Evolutionary conservation across 1,140 invertebrate genomes (phyloP).

Genomic region (Latrodectus geometricus): DNA sequence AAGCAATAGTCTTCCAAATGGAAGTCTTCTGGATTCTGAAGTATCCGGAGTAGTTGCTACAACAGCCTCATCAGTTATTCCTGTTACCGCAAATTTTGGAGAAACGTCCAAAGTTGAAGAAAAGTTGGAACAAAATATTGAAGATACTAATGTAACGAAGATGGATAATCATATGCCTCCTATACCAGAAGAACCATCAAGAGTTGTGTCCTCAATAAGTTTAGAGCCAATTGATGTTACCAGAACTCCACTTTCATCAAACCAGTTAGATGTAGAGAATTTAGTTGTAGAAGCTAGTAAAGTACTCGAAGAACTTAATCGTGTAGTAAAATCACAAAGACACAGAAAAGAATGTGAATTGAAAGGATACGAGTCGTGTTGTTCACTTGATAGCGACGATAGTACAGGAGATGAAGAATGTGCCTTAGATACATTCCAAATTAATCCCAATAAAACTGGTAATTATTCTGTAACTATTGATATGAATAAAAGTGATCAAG

Average conservation of each 20-base stretch:
- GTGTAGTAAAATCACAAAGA: conserved; percentile 11
- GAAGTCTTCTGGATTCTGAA: conserved; percentile 1
- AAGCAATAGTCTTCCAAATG: conserved; percentile 1
- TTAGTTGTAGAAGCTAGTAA: conserved; percentile 51
- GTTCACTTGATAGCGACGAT: conserved; percentile 31
- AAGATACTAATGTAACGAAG: neutral
- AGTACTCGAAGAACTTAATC: conserved; percentile 52
- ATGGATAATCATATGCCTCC: conserved; percentile 30
- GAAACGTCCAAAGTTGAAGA: neutral
- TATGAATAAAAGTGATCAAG: neutral
- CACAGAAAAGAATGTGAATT: conserved; percentile 35
- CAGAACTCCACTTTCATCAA: neutral
- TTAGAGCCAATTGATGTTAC: neutral
- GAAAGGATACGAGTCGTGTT: conserved; percentile 53
- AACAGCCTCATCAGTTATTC: conserved; percentile 18
- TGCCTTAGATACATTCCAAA: neutral
- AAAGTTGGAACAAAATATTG: conserved; percentile 1
- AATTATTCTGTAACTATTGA: neutral
- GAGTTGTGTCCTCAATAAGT: conserved; percentile 19
- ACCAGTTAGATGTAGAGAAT: conserved; percentile 30
- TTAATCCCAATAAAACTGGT: neutral
- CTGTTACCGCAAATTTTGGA: conserved; percentile 24
- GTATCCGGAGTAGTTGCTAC: neutral
- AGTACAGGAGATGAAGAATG: neutral
- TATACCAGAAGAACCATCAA: conserved; percentile 53